A percentile compares a stretch with the other conserved stretches of the same genome.
Evolutionary conservation across 2,888 invertebrate species (phyloP).

Genomic region (Aporophyla lueneburgensis): DNA sequence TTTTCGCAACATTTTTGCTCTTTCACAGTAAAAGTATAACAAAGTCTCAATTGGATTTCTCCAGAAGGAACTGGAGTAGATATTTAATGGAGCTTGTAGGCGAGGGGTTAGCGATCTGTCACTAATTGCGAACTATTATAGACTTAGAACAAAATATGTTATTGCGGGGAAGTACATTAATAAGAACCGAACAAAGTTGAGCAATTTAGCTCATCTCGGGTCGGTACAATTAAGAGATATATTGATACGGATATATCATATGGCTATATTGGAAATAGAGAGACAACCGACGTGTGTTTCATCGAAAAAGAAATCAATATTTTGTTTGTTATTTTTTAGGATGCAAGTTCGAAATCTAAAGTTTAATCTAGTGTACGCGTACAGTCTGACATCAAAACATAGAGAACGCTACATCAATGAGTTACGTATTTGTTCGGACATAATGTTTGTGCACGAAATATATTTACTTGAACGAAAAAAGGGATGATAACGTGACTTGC

Average conservation of each 20-base stretch:
- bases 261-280: constrained; percentile 35
- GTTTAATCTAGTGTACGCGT: constrained; percentile 26
- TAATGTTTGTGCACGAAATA: constrained; percentile 72
- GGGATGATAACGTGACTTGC: constrained; percentile 82
- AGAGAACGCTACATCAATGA: constrained; percentile 21
- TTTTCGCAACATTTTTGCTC: constrained; percentile 27
- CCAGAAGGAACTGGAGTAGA: constrained; percentile 57
- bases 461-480: constrained; percentile 79
- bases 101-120: constrained; percentile 60
- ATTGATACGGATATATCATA: background rate
- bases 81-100: constrained; percentile 64
- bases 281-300: constrained; percentile 9
- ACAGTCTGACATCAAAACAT: constrained; percentile 29
- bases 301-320: constrained; percentile 33
- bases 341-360: constrained; percentile 25
- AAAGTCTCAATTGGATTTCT: constrained; percentile 58
- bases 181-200: constrained; percentile 63
- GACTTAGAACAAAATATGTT: constrained; percentile 61
- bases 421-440: constrained; percentile 58
- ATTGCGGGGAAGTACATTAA: constrained; percentile 61
- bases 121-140: constrained; percentile 64
- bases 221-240: constrained; percentile 31
- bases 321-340: constrained; percentile 15
- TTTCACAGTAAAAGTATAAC: constrained; percentile 44
- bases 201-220: constrained; percentile 37